Percentiles rank a stretch among this genome's conserved stretches.
Evolutionary conservation across 2,888 invertebrate genomes (phyloP).

Genomic region (Microctonus brassicae): DNA sequence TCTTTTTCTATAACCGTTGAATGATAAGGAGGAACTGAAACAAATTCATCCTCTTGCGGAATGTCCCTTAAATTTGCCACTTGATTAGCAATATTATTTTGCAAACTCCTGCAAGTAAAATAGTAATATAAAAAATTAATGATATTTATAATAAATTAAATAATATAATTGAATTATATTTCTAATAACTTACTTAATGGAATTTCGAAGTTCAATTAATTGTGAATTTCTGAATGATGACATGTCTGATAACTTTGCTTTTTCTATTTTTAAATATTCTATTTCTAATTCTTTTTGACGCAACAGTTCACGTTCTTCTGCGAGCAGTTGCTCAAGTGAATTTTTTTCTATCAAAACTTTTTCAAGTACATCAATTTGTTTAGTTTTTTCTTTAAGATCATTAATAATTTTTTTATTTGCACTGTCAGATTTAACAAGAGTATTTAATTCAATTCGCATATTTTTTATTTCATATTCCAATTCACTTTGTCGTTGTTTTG

Average conservation of each 20-base stretch:
- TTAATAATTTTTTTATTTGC: slow-evolving; percentile 39
- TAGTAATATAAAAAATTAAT: not conserved
- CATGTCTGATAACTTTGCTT: slow-evolving; percentile 53
- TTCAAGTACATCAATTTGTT: slow-evolving; percentile 29
- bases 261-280: slow-evolving; percentile 55
- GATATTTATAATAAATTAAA: not conserved
- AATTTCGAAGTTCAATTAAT: slow-evolving; percentile 48
- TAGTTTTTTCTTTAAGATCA: slow-evolving; percentile 43
- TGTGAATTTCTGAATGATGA: slow-evolving; percentile 53
- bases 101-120: slow-evolving; percentile 51
- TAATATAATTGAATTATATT: not conserved
- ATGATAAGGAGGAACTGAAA: slow-evolving; percentile 39
- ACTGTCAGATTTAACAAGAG: slow-evolving; percentile 31
- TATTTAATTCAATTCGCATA: slow-evolving; percentile 42
- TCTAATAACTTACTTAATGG: slow-evolving; percentile 51
- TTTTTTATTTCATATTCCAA: slow-evolving; percentile 40
- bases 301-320: slow-evolving; percentile 51
- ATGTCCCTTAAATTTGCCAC: slow-evolving; percentile 46
- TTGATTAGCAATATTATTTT: slow-evolving; percentile 51
- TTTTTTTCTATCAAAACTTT: slow-evolving; percentile 41
- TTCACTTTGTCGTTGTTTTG: slow-evolving; percentile 36
- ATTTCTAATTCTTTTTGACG: slow-evolving; percentile 49
- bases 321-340: slow-evolving; percentile 41
- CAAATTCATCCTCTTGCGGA: slow-evolving; percentile 39
- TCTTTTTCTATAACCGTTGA: slow-evolving; percentile 48